phyloP scores from a whole-genome alignment of 2,113 vertebrate species.

The Andinoacara biseriatus region DNA sequence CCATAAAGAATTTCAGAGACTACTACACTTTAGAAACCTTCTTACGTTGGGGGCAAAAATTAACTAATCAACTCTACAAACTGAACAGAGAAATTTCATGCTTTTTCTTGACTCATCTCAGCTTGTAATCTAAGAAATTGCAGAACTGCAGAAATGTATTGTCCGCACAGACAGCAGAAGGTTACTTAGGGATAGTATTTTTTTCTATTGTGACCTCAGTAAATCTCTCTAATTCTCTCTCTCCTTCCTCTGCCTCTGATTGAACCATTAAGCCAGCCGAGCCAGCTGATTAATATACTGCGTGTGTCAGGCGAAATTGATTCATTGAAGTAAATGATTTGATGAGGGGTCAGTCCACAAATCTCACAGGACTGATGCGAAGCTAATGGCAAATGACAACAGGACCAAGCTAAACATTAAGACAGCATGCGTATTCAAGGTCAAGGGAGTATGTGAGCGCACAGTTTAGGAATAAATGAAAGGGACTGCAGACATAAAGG shows the following conservation, averaged over 20 bases:
- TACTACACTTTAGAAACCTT: neutral
- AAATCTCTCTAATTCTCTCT: slow-evolving; percentile 25
- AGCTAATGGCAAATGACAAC: slow-evolving; percentile 76
- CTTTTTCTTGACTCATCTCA: neutral
- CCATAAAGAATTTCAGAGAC: neutral
- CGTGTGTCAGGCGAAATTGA: slow-evolving; percentile 69
- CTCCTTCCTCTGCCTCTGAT: slow-evolving; percentile 51
- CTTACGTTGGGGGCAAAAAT: neutral
- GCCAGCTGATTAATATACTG: slow-evolving; percentile 72
- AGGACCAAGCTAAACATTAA: slow-evolving; percentile 45
- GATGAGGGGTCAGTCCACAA: slow-evolving; percentile 74
- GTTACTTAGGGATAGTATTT: slow-evolving; percentile 47
- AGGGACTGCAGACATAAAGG: neutral
- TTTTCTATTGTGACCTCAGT: slow-evolving; percentile 12
- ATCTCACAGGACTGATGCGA: slow-evolving; percentile 71
- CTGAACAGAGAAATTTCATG: neutral
- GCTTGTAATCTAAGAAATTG: neutral
- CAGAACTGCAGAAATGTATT: neutral
- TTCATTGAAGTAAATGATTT: slow-evolving; percentile 76
- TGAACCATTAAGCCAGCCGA: slow-evolving; percentile 65
- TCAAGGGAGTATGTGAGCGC: slow-evolving; percentile 20
- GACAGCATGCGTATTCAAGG: slow-evolving; percentile 49
- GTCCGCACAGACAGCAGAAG: slow-evolving; percentile 11
- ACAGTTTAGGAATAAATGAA: neutral
- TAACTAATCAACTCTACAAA: neutral